Conservation (phyloP, 2,888 invertebrate genomes). For the Zootermopsis nevadensis region DNA sequence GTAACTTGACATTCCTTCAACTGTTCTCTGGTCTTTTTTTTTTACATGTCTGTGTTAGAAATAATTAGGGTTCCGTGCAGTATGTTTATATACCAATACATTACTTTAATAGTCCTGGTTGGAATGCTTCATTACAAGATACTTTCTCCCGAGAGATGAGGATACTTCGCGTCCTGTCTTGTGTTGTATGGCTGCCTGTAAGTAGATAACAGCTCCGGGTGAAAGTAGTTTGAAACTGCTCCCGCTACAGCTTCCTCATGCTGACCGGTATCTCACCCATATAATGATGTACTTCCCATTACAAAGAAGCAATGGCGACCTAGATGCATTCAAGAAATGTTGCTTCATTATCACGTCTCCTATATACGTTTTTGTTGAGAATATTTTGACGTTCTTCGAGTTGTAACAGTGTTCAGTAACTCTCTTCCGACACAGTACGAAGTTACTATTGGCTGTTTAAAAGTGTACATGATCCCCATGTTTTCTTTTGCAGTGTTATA, state of each 20-base stretch:
- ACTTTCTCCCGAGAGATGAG: neutral
- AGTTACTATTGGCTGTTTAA: no score
- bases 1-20: neutral
- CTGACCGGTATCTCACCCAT: neutral
- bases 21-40: neutral
- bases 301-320: neutral
- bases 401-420: no score
- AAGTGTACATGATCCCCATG: no score
- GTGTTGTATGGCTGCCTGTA: conserved; percentile 29
- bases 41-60: neutral
- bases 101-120: conserved; percentile 1
- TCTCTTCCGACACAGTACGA: no score
- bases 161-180: neutral
- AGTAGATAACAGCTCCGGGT: conserved; percentile 5
- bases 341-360: no score
- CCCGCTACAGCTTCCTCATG: neutral
- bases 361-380: no score
- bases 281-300: conserved; percentile 6
- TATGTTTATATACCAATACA: neutral
- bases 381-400: no score
- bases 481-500: no score
- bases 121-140: neutral
- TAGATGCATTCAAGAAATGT: neutral
- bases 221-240: conserved; percentile 23
- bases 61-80: neutral